Evolutionary conservation across 2,888 invertebrate genomes (phyloP).

Genomic region (Lithophane ornitopus): DNA sequence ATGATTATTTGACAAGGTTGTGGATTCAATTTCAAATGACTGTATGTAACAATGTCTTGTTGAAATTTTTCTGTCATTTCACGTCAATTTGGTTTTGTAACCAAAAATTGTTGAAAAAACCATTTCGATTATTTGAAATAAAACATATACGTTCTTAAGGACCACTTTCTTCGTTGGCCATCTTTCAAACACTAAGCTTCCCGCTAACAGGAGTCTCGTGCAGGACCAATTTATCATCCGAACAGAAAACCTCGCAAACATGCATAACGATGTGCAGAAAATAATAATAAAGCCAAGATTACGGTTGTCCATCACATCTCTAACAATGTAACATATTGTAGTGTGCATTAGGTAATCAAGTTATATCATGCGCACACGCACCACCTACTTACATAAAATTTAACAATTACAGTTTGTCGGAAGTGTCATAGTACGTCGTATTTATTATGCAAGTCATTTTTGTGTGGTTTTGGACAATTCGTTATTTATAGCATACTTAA

Average conservation of each 20-base stretch:
- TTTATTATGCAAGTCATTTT: conserved; percentile 60
- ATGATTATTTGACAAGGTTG: conserved; percentile 50
- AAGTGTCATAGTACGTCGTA: conserved; percentile 52
- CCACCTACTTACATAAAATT: conserved; percentile 64
- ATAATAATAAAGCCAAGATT: conserved; percentile 33
- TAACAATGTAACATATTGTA: conserved; percentile 53
- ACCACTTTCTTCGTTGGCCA: not conserved
- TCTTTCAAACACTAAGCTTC: conserved; percentile 8
- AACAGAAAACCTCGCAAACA: not conserved
- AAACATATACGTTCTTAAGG: not conserved
- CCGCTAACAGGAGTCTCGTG: not conserved
- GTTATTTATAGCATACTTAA: not conserved
- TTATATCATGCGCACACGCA: conserved; percentile 63
- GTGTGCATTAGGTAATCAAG: conserved; percentile 56
- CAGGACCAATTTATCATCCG: conserved; percentile 9
- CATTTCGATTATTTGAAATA: not conserved
- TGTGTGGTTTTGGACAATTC: conserved; percentile 11
- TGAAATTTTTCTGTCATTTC: not conserved
- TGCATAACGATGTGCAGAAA: conserved; percentile 23
- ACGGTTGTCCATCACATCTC: conserved; percentile 35
- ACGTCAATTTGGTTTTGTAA: not conserved
- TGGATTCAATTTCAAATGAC: conserved; percentile 27
- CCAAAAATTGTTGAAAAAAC: not conserved
- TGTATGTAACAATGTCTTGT: conserved; percentile 17
- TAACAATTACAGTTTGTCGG: conserved; percentile 64